Percentiles rank a stretch among this genome's conserved stretches.
Evolutionary conservation across 2,888 invertebrate genomes (phyloP).

Genomic region (Volucella bombylans): DNA sequence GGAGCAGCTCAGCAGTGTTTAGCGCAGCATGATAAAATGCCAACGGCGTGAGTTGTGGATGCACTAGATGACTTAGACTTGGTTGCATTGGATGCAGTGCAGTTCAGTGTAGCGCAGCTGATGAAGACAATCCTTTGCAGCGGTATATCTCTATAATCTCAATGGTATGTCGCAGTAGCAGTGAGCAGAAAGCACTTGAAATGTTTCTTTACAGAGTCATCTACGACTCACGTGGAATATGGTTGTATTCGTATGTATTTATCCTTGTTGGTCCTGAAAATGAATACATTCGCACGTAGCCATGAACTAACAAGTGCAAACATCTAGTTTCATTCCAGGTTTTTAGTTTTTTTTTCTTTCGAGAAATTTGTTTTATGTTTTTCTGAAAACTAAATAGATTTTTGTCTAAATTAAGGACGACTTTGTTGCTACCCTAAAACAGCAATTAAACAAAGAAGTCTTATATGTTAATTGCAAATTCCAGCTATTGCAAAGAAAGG

Average conservation of each 20-base stretch:
- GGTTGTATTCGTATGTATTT: conserved; percentile 34
- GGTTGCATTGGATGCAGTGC: conserved; percentile 7
- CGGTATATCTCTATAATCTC: conserved; percentile 3
- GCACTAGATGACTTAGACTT: conserved; percentile 36
- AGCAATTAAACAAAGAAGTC: conserved; percentile 30
- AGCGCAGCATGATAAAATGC: conserved; percentile 49
- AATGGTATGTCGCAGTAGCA: conserved; percentile 30
- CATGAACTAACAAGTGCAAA: conserved; percentile 34
- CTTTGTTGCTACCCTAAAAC: background rate
- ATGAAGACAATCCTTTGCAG: conserved; percentile 40
- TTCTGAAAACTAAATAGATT: conserved; percentile 39
- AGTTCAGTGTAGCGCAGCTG: conserved; percentile 12
- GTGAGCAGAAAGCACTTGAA: conserved; percentile 45
- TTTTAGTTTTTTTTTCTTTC: background rate
- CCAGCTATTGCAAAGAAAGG: too few relatives aligned
- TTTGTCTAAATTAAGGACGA: conserved; percentile 22
- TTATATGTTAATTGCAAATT: background rate
- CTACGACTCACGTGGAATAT: conserved; percentile 31
- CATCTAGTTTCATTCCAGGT: background rate
- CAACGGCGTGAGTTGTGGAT: conserved; percentile 54
- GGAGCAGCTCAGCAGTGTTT: conserved; percentile 4
- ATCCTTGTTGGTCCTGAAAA: conserved; percentile 27
- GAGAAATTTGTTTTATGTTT: conserved; percentile 1
- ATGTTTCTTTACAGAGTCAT: conserved; percentile 31
- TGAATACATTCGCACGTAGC: conserved; percentile 35